phyloP scores from a whole-genome alignment of 2,888 invertebrate species.

The Macrosoma leucophasiata region DNA sequence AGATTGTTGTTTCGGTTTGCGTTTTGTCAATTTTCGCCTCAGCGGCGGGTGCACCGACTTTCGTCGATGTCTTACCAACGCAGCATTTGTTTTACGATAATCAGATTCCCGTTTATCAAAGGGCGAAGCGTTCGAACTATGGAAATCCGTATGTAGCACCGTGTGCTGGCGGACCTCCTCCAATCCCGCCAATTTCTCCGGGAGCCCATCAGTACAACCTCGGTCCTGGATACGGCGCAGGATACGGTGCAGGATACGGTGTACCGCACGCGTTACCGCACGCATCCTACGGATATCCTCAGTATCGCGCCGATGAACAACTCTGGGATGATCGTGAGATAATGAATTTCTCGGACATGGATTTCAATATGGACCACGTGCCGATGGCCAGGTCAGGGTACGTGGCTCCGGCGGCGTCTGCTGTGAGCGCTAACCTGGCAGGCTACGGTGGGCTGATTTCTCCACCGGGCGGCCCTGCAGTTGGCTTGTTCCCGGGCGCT shows the following conservation, averaged over 20 bases:
- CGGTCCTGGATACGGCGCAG: constrained; percentile 9
- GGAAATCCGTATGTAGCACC: constrained; percentile 33
- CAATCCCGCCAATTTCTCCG: constrained; percentile 9
- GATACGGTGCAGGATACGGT: constrained; percentile 12
- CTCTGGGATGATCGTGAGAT: constrained; percentile 33
- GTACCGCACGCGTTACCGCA: constrained; percentile 1
- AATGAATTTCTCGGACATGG: constrained; percentile 48
- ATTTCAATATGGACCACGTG: constrained; percentile 37
- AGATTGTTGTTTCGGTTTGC: constrained; percentile 36
- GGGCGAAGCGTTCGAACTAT: constrained; percentile 37
- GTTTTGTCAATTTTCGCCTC: constrained; percentile 31
- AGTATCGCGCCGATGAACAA: constrained; percentile 20
- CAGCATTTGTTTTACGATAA: constrained; percentile 1
- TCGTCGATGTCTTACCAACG: too few species aligned
- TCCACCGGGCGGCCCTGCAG: constrained; percentile 29
- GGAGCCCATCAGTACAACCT: constrained; percentile 4
- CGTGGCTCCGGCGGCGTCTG: constrained; percentile 23
- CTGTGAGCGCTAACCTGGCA: not conserved
- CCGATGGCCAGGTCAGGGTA: constrained; percentile 42
- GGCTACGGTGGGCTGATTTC: constrained; percentile 23
- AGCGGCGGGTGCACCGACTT: constrained; percentile 32
- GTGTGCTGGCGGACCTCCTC: constrained; percentile 36
- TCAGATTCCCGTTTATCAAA: constrained; percentile 18
- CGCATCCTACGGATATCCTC: constrained; percentile 27
- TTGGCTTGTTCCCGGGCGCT: constrained; percentile 53